Evolutionary conservation across 2,888 invertebrate species (phyloP), one percentile per base, ranked within the genome.

Genomic region (Eristalis intricaria): DNA sequence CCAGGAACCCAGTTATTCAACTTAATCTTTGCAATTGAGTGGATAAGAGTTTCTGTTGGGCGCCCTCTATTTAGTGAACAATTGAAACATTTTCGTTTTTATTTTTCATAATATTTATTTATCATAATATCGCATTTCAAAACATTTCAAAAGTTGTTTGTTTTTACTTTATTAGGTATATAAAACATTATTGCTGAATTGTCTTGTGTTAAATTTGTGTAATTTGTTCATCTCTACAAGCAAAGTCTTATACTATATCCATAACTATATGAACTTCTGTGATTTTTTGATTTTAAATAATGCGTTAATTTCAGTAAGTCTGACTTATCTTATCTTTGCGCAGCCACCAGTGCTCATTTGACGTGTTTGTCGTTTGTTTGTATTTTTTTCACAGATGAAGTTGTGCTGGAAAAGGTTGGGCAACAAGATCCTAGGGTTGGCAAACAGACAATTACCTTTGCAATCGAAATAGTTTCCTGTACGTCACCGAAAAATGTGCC

Each of bases 121-220:
- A n/a, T n/a, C n/a, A n/a, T n/a, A 73, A 65, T 79, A 61, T 60
- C n/a, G 43, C 60, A 23, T 70, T 78, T 71, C 23, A 79, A 70
- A 38, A 70, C 32, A 35, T 65, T 8, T 56, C 56, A 43, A 56
- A 26, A 61, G 8, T 8, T 32, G 32, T 32, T 32, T 32, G 26
- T 26, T 15, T 19, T 61, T 22, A 56, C 50, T 80, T 58, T 38
- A 43, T 22, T 22, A 43, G n/a, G n/a, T 73, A 69, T 68, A 65
- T 38, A 66, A 29, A 29, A 11, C 58, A 38, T 61, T 78, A 64
- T 78, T 73, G 38, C 29, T 73, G 61, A 68, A 73, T 71, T 61
- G n/a, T 15, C 79, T 79, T 75, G 75, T 84, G 64, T 70, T 70
- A 26, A 38, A 50, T 70, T 75, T 38, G 75, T 79, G 69, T 74